These are phyloP conservation scores for Diabrotica virgifera DNA, from an alignment of 1,140 invertebrate species.

Conservation along the genomic window DNA sequence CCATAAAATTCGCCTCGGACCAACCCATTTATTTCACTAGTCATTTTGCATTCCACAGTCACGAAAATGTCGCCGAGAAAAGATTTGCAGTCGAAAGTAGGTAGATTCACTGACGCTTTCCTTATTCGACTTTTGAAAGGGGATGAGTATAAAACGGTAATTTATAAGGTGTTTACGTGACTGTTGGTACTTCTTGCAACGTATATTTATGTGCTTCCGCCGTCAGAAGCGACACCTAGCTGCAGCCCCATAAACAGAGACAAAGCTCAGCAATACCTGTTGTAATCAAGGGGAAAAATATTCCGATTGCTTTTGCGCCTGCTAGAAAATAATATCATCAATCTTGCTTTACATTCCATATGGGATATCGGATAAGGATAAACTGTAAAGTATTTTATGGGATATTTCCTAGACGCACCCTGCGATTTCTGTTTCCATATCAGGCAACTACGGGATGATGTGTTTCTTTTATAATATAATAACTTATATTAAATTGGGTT, in stretches of 20 bases:
- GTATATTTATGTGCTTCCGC: not conserved
- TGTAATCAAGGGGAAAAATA: constrained; percentile 10
- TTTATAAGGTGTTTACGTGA: constrained; percentile 17
- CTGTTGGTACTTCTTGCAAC: not conserved
- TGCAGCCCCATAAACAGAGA: constrained; percentile 7
- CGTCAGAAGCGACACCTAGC: not conserved
- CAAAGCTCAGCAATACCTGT: constrained; percentile 10
- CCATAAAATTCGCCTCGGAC: too few relatives aligned
- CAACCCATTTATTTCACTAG: not conserved
- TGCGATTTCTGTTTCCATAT: too few relatives aligned
- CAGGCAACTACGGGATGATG: too few relatives aligned
- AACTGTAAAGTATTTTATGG: not conserved
- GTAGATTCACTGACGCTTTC: not conserved
- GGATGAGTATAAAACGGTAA: constrained; percentile 1
- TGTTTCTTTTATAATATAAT: too few relatives aligned
- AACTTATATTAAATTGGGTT: too few relatives aligned
- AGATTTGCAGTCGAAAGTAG: constrained; percentile 7
- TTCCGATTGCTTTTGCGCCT: constrained; percentile 5
- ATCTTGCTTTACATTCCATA: constrained; percentile 5
- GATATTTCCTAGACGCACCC: not conserved
- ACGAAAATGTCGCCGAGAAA: not conserved
- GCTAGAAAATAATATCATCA: constrained; percentile 5
- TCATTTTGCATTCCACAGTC: not conserved
- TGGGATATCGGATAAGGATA: not conserved
- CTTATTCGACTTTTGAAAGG: not conserved